Evolutionary conservation across 2,113 vertebrate genomes (phyloP).

Genomic region (Eulemur rufifrons): DNA sequence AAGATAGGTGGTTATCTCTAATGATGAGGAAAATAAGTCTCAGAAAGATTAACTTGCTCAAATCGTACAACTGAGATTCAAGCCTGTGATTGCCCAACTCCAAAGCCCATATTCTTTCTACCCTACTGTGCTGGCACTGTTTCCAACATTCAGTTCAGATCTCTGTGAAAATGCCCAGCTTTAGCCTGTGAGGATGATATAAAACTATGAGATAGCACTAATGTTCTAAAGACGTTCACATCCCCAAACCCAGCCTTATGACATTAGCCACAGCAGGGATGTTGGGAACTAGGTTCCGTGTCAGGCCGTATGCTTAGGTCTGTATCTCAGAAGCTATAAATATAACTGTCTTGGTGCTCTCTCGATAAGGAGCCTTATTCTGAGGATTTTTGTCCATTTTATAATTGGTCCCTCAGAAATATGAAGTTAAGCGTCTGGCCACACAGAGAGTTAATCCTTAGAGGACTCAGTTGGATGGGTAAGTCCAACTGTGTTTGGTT

Average conservation of each 20-base stretch:
- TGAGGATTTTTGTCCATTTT: constrained; percentile 35
- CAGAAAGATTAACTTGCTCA: constrained; percentile 4
- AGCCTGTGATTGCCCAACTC: background rate
- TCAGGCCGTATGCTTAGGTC: background rate
- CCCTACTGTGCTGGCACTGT: background rate
- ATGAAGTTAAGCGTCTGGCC: constrained; percentile 24
- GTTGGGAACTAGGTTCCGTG: background rate
- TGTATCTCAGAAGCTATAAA: constrained; percentile 23
- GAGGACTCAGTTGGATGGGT: constrained; percentile 1
- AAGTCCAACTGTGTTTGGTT: constrained; percentile 35
- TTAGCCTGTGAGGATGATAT: background rate
- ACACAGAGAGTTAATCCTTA: constrained; percentile 44
- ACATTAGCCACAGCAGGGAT: background rate
- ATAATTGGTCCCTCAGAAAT: constrained; percentile 15
- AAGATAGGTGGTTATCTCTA: constrained; percentile 2
- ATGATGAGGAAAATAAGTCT: background rate
- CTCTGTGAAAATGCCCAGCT: background rate
- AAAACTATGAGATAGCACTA: background rate
- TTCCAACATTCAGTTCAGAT: background rate
- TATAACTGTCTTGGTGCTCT: background rate
- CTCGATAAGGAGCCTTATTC: background rate
- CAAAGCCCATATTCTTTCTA: background rate
- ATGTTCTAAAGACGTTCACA: background rate
- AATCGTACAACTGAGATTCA: background rate
- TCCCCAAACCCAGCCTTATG: background rate